phyloP scores from a whole-genome alignment of 2,797 vertebrate species.

The Gallirallus australis region DNA sequence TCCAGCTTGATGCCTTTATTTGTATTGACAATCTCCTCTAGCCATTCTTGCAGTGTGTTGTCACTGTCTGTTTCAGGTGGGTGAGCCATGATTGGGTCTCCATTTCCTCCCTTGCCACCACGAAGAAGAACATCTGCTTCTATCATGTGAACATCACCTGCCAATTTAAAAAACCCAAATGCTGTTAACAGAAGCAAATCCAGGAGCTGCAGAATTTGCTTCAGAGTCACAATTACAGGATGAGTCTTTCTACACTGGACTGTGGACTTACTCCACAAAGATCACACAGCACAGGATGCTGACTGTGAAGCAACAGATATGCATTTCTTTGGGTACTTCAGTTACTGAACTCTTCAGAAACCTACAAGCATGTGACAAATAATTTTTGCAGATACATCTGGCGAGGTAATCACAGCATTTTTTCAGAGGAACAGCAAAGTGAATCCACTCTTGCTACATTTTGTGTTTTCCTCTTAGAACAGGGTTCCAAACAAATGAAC shows the following conservation, averaged over 20 bases:
- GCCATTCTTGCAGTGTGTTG: conserved; percentile 88
- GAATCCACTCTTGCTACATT: not conserved
- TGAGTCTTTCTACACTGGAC: not conserved
- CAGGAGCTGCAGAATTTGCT: not conserved
- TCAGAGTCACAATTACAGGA: not conserved
- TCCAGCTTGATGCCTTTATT: conserved; percentile 93
- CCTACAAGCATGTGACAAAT: accelerated
- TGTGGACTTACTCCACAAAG: not conserved
- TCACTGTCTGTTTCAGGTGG: conserved; percentile 90
- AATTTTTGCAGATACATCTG: not conserved
- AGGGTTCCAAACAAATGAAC: not conserved
- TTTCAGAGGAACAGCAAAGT: not conserved
- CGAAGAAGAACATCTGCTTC: conserved; percentile 91
- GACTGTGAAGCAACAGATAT: accelerated
- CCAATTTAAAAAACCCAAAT: not conserved
- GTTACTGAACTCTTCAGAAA: not conserved
- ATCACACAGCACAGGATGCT: accelerated
- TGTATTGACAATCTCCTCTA: conserved; percentile 77
- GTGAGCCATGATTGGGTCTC: conserved; percentile 92
- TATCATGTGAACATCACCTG: conserved; percentile 89
- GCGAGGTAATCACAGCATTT: accelerated
- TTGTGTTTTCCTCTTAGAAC: not conserved
- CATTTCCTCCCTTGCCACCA: conserved; percentile 62
- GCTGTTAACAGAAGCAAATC: not conserved
- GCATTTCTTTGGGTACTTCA: accelerated